A percentile compares a stretch with the other conserved stretches of the same genome.
Evolutionary conservation across 2,888 invertebrate genomes (phyloP).

Genomic region (Macrosiphum euphorbiae): DNA sequence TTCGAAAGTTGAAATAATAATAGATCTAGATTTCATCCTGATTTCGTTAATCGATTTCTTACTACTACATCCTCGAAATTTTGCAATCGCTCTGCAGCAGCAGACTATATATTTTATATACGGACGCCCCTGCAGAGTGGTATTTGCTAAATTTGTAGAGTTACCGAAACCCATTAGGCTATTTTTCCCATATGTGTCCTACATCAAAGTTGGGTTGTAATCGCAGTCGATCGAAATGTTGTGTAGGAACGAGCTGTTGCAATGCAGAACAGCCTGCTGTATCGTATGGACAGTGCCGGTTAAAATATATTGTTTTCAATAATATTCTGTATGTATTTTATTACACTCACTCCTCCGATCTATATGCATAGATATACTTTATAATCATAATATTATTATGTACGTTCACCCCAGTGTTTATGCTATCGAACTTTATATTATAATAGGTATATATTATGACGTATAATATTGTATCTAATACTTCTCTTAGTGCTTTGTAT

Average conservation of each 20-base stretch:
- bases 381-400: neutral
- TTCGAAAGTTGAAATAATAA: neutral
- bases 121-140: neutral
- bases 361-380: neutral
- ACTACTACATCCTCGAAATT: neutral
- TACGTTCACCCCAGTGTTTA: neutral
- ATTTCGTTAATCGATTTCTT: slow-evolving; percentile 14
- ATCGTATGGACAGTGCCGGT: neutral
- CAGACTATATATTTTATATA: neutral
- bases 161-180: neutral
- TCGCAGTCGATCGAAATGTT: neutral
- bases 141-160: neutral
- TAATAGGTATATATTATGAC: too few species aligned
- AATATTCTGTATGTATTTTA: neutral
- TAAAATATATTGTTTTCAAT: neutral
- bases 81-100: neutral
- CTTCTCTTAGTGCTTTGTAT: too few species aligned
- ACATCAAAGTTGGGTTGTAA: neutral
- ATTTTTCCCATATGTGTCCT: neutral
- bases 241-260: neutral
- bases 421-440: neutral
- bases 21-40: neutral
- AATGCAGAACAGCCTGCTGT: neutral
- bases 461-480: neutral
- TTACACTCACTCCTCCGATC: neutral